Evolutionary conservation across 2,113 vertebrate genomes (phyloP), one percentile per base, ranked within the genome.

Genomic region (Chloroceryle aenea): DNA sequence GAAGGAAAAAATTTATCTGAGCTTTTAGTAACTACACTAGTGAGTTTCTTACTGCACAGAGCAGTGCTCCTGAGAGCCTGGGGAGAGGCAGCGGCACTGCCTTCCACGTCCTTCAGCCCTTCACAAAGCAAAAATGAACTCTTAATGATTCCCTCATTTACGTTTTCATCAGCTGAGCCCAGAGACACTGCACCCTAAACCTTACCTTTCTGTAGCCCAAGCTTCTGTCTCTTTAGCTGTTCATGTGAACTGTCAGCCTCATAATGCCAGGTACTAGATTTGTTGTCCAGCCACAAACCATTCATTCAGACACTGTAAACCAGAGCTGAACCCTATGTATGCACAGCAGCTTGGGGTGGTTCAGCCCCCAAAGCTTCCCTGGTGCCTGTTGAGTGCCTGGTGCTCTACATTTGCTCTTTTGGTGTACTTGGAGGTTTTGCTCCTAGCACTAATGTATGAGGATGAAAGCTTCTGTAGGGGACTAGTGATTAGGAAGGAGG

Each of bases 81-180:
- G 27, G 52, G n/a, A 50, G 29, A 47, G 66, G 45, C 26, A 78
- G 47, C 55, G 63, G 59, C 10, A n/a, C 27, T 48, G 45, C 50
- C 63, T 47, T 40, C 55, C 34, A 27, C 17, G 32, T 63, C 29
- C 81, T 94, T 30, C 27, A 30, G 48, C 71, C 80, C 50, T 67
- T 58, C 23, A 22, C 30, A 86, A 55, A 72, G 59, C 78, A 64
- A 4, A 17, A 12, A 36, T 45, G 66, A 64, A 36, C 40, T 42
- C 47, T 6, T 23, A n/a, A 48, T 0, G 1, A 6, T 32, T 45
- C 16, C 1, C 16, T 69, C 1, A 0, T 34, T 50, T 14, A 64
- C 9, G 1, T 16, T 45, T 72, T 45, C 38, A 63, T 63, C 6
- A n/a, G 14, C 50, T 6, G 45, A 76, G 48, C 23, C 10, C 19